Evolutionary conservation across 1,140 invertebrate species (phyloP), one percentile per base, ranked within the genome.

Genomic region (Chlorops oryzae): DNA sequence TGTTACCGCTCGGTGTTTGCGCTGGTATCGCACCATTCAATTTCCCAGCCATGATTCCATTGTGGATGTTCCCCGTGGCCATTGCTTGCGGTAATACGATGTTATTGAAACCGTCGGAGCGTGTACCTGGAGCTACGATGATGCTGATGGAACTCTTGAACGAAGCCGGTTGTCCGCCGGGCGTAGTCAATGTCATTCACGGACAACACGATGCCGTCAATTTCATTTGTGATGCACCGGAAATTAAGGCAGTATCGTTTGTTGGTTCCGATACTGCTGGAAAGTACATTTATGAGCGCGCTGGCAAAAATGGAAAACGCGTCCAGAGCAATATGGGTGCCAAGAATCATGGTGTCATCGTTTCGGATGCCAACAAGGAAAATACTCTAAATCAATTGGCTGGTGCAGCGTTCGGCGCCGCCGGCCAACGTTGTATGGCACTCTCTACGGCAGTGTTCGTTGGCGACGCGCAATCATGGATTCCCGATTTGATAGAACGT

Each of bases 21-120:
- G 73, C 72, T 60, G 92, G 92, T 32, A 92, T 96, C 61, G 88
- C 90, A 27, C 90, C 90, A 0, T 94, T 94, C 67, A 95, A 95
- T 75, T 99, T 99, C 74, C 96, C 97, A 1, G 96, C 96, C 28
- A 99, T 99, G 97, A 97, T 99, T 63, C 97, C 97, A 0, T 77
- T 99, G 2, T 99, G 97, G 96, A 97, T 96, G 86, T 96, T 98
- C 76, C 95, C 95, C 1, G 78, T 97, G 52, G 88, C 94, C 5
- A 74, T 96, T 15, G 92, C 92, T 5, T 92, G 90, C 55, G 96
- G 96, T 41, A 88, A 89, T 63, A 81, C 86, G 0, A 79, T 83
- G 56, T 73, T 90, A 50, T 74, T 90, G 34, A 90, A 89, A 74
- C 97, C 97, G 5, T 98, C 96, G 0, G 97, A 99, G 73, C 81